A percentile compares a stretch with the other conserved stretches of the same genome.
These are phyloP conservation scores for Aphrophora alni DNA, from an alignment of 2,888 invertebrate species.

Conservation along the genomic window DNA sequence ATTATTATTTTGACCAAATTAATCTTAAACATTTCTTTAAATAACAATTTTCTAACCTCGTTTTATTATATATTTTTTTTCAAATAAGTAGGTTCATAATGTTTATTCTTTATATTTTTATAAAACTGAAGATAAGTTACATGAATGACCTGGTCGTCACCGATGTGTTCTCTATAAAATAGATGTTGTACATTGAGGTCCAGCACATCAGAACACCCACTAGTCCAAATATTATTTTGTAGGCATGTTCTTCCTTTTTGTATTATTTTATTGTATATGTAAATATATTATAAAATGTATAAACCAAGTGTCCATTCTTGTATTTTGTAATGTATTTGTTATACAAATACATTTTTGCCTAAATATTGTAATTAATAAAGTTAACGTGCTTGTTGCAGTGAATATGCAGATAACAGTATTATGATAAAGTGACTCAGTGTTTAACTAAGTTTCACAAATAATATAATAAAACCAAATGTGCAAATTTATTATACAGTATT, in stretches of 20 bases:
- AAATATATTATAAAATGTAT: conserved; percentile 33
- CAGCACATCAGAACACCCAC: conserved; percentile 13
- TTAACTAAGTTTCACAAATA: conserved; percentile 27
- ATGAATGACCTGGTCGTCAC: not conserved
- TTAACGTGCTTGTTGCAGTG: conserved; percentile 30
- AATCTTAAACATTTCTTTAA: not conserved
- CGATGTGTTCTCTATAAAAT: conserved; percentile 33
- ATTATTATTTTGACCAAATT: not conserved
- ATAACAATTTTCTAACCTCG: conserved; percentile 18
- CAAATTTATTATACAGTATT: conserved; percentile 11
- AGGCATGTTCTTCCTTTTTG: conserved; percentile 32
- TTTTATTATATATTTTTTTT: conserved; percentile 7
- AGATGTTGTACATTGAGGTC: conserved; percentile 21
- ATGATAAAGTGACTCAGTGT: conserved; percentile 29
- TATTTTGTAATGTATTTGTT: conserved; percentile 36
- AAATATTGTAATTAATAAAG: conserved; percentile 34
- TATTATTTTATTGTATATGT: conserved; percentile 32
- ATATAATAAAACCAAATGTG: conserved; percentile 38
- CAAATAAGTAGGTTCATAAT: not conserved
- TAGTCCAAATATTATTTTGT: conserved; percentile 18
- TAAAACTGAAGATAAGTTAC: not conserved
- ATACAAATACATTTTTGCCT: conserved; percentile 37
- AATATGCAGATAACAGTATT: conserved; percentile 30
- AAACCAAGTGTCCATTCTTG: conserved; percentile 27
- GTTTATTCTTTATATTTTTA: not conserved